Evolutionary conservation across 35 echinoderm and acorn worm species (phyloP).

Genomic region (Acanthaster planci): DNA sequence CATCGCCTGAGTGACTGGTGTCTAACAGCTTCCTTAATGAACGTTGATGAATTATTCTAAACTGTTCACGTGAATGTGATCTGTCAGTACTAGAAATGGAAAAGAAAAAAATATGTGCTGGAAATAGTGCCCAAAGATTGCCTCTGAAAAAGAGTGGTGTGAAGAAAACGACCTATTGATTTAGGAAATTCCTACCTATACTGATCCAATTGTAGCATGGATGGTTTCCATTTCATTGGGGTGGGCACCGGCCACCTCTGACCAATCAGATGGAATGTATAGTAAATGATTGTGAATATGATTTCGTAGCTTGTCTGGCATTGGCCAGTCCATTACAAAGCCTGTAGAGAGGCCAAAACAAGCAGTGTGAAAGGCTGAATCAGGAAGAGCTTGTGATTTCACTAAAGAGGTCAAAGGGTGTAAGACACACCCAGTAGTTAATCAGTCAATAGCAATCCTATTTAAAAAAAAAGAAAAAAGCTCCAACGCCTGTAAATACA

Average conservation of each 20-base stretch:
- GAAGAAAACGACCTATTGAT: no score
- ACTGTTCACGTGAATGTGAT: no score
- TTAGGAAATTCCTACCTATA: no score
- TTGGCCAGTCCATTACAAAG: not conserved
- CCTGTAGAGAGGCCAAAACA: not conserved
- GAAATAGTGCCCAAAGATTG: no score
- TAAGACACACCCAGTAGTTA: not conserved
- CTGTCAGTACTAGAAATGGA: no score
- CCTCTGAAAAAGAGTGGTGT: no score
- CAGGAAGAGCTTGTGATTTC: not conserved
- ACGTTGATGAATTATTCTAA: no score
- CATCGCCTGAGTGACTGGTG: no score
- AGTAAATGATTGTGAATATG: not conserved
- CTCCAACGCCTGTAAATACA: conserved; percentile 2
- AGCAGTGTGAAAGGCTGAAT: conserved; percentile 25
- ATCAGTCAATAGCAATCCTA: conserved; percentile 14
- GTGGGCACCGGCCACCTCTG: not conserved
- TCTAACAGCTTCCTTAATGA: no score
- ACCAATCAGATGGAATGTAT: conserved; percentile 8
- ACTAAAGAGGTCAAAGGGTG: conserved; percentile 16
- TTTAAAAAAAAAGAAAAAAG: not conserved
- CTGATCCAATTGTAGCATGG: no score
- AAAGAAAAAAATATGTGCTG: no score
- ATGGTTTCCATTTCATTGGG: not conserved
- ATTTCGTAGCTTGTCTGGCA: not conserved